A percentile compares a stretch with the other conserved stretches of the same genome.
Evolutionary conservation across 1,140 invertebrate genomes (phyloP).

Genomic region (Colletes gigas): DNA sequence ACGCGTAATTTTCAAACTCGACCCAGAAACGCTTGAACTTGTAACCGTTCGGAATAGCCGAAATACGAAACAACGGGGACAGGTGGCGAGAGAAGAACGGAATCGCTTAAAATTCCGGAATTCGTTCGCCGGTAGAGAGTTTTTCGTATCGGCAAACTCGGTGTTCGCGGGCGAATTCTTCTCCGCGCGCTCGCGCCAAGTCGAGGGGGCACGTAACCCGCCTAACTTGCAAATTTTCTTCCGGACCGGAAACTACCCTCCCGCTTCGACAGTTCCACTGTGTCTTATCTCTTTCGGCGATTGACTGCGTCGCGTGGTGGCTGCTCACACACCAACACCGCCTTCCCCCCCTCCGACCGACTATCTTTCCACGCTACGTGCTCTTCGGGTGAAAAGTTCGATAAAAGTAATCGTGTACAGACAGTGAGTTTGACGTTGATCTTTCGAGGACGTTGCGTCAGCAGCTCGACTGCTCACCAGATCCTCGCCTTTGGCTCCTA

Average conservation of each 20-base stretch:
- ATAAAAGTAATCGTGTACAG: conserved; percentile 23
- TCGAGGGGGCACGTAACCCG: conserved; percentile 12
- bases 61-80: not conserved
- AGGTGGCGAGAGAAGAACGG: not conserved
- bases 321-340: conserved; percentile 2
- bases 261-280: not conserved
- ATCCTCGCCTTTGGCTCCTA: too few species aligned
- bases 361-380: conserved; percentile 16
- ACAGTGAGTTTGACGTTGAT: not conserved
- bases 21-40: not conserved
- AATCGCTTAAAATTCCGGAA: not conserved
- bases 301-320: conserved; percentile 37
- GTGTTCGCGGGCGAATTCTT: not conserved
- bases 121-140: not conserved
- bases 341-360: too few species aligned
- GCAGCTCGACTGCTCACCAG: too few species aligned
- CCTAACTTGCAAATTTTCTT: conserved; percentile 34
- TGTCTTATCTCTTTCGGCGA: conserved; percentile 42
- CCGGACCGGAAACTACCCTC: not conserved
- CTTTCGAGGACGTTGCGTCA: not conserved
- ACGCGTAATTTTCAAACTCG: too few species aligned
- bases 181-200: not conserved
- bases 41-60: not conserved
- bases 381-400: conserved; percentile 28
- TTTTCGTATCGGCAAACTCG: not conserved